phyloP scores from a whole-genome alignment of 2,113 vertebrate genomes.

The Saccopteryx bilineata region DNA sequence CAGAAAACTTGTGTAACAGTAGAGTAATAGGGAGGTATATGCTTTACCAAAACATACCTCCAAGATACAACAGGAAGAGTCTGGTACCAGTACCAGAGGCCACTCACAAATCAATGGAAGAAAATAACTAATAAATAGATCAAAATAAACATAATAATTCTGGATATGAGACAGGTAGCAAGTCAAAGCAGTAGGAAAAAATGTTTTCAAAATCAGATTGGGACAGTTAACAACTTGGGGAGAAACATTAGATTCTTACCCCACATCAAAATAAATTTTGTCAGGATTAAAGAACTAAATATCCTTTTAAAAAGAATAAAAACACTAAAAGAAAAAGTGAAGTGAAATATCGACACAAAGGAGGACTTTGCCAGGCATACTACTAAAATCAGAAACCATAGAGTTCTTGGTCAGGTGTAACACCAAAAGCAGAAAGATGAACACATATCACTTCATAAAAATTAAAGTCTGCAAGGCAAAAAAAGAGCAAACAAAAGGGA shows the following conservation, averaged over 20 bases:
- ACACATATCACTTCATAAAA: neutral
- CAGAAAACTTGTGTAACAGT: constrained; percentile 4
- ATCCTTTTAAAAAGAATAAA: constrained; percentile 26
- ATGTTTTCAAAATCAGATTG: constrained; percentile 7
- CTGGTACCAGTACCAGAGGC: neutral
- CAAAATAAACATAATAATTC: neutral
- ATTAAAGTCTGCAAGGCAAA: neutral
- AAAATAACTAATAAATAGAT: neutral
- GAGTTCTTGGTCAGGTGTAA: neutral
- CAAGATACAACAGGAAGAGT: neutral
- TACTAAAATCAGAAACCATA: neutral
- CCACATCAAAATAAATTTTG: neutral
- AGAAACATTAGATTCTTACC: neutral
- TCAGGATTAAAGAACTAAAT: neutral
- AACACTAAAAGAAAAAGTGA: neutral
- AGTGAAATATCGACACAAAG: neutral
- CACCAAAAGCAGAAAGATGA: neutral
- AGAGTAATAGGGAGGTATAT: neutral
- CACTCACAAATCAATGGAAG: neutral
- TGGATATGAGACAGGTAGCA: neutral
- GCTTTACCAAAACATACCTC: neutral
- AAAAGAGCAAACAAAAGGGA: neutral
- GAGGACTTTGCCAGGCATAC: neutral
- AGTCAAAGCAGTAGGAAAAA: neutral
- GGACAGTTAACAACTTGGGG: neutral